These are phyloP conservation scores for Mallateleia sp. DNA, from an alignment of 2,888 invertebrate genomes.

Conservation along the genomic window DNA sequence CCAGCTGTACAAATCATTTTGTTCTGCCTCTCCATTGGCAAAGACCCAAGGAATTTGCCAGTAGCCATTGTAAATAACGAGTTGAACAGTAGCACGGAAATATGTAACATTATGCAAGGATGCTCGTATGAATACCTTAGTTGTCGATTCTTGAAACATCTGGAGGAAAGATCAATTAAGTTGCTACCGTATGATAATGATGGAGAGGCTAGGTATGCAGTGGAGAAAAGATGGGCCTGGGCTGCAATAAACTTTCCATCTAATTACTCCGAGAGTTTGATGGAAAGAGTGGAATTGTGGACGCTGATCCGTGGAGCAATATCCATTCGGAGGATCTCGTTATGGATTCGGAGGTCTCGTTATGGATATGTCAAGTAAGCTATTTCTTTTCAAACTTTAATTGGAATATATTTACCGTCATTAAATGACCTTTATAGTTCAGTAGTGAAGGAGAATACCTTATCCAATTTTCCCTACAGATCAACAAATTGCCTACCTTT, in stretches of 20 bases:
- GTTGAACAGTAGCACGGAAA: constrained; percentile 88
- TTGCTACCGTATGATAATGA: constrained; percentile 92
- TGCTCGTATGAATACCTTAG: constrained; percentile 93
- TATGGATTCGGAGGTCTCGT: constrained; percentile 94
- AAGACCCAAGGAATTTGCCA: constrained; percentile 94
- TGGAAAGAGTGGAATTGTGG: constrained; percentile 91
- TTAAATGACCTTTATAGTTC: no score
- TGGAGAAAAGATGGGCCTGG: constrained; percentile 93
- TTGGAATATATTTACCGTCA: no score
- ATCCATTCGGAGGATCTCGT: constrained; percentile 92
- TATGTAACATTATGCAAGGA: constrained; percentile 87
- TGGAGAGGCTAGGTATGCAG: constrained; percentile 92
- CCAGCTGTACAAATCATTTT: constrained; percentile 96
- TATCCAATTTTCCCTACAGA: constrained; percentile 90
- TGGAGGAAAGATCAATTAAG: constrained; percentile 92
- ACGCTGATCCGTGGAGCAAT: constrained; percentile 91
- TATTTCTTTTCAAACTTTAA: not conserved
- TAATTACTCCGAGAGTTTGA: constrained; percentile 94
- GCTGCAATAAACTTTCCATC: constrained; percentile 93
- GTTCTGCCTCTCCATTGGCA: constrained; percentile 97
- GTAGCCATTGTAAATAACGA: constrained; percentile 96
- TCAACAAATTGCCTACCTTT: constrained; percentile 96
- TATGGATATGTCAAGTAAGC: constrained; percentile 96
- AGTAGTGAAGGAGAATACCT: no score
- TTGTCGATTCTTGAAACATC: constrained; percentile 94